These are phyloP conservation scores for Acronicta alni DNA, from an alignment of 2,888 invertebrate genomes.

Conservation along the genomic window DNA sequence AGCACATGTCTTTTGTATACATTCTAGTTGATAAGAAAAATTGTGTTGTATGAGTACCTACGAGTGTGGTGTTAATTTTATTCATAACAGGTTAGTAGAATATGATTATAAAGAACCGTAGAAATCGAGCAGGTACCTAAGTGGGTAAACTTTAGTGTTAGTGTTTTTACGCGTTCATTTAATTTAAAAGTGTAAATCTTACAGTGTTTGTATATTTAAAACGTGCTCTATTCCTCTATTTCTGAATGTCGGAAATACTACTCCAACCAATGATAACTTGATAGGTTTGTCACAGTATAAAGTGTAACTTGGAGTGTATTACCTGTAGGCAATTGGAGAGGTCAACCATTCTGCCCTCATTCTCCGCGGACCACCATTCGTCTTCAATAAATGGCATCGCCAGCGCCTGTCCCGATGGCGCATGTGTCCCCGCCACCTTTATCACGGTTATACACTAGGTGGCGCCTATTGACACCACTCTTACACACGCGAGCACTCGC, in stretches of 20 bases:
- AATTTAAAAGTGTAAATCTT: slow-evolving; percentile 2
- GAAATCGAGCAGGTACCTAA: no score
- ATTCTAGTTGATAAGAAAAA: neutral
- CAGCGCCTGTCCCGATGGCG: slow-evolving; percentile 91
- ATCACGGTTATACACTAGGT: slow-evolving; percentile 82
- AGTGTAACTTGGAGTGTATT: slow-evolving; percentile 46
- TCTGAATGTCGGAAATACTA: neutral
- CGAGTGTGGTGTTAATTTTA: neutral
- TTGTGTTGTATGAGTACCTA: neutral
- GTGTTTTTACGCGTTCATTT: slow-evolving; percentile 8
- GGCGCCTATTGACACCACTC: slow-evolving; percentile 73
- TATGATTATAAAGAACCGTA: neutral
- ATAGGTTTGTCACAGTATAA: slow-evolving; percentile 14
- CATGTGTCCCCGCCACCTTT: slow-evolving; percentile 91
- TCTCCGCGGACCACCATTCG: slow-evolving; percentile 98
- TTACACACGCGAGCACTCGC: slow-evolving; percentile 73
- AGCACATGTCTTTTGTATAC: slow-evolving; percentile 30
- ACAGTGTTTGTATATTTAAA: neutral
- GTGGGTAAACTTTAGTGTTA: neutral
- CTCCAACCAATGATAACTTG: slow-evolving; percentile 20
- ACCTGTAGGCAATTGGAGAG: slow-evolving; percentile 96
- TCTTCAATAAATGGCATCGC: slow-evolving; percentile 99
- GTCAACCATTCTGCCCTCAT: slow-evolving; percentile 98
- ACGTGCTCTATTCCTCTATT: neutral
- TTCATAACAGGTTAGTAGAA: neutral